phyloP scores from a whole-genome alignment of 2,113 vertebrate species.

The Andinoacara biseriatus region DNA sequence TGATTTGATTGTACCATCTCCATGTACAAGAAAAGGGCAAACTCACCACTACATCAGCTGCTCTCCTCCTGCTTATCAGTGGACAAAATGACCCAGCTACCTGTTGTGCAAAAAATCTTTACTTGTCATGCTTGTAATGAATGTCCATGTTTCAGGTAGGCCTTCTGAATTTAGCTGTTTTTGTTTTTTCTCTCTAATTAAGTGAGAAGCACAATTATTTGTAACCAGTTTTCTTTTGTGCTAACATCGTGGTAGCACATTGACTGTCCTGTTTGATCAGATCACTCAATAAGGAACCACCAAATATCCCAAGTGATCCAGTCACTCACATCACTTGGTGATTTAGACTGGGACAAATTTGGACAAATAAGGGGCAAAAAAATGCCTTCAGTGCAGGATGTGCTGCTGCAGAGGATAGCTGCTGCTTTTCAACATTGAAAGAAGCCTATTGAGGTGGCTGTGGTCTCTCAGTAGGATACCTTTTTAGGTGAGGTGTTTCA shows the following conservation, averaged over 20 bases:
- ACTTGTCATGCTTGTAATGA: neutral
- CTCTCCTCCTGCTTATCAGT: slow-evolving; percentile 18
- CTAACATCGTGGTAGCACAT: neutral
- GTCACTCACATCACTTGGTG: neutral
- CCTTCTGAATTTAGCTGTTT: neutral
- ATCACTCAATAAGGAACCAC: neutral
- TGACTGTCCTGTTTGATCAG: neutral
- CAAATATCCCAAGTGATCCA: neutral
- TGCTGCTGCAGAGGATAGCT: no score
- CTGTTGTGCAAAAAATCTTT: neutral
- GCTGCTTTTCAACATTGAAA: no score
- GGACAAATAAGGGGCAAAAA: neutral
- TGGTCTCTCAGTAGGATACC: no score
- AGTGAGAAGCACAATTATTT: neutral
- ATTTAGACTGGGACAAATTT: neutral
- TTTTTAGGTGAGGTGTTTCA: no score
- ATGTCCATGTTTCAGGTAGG: neutral
- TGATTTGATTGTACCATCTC: neutral
- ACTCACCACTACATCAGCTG: slow-evolving; percentile 45
- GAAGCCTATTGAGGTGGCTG: no score
- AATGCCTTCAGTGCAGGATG: neutral
- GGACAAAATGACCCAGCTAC: neutral
- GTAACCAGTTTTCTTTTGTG: neutral
- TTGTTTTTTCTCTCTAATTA: neutral
- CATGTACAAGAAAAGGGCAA: neutral